These are phyloP conservation scores for Watsonalla binaria DNA, from an alignment of 2,888 invertebrate genomes.

Conservation along the genomic window DNA sequence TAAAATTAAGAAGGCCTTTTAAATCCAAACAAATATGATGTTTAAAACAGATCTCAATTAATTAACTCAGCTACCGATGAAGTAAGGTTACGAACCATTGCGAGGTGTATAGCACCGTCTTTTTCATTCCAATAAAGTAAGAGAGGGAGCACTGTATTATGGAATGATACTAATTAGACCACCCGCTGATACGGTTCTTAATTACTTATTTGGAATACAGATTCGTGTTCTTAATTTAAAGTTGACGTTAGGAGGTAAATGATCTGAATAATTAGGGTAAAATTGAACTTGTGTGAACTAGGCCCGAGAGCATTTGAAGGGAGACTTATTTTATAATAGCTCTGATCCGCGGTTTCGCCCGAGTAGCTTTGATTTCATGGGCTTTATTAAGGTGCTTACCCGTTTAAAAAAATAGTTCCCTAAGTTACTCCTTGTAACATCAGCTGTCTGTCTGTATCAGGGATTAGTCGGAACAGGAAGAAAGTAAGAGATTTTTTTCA, in stretches of 20 bases:
- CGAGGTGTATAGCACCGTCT: constrained; percentile 14
- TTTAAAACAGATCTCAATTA: constrained; percentile 35
- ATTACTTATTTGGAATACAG: constrained; percentile 20
- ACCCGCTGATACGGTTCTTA: constrained; percentile 38
- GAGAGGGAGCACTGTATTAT: constrained; percentile 18
- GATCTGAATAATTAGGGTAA: background rate
- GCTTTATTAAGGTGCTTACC: too few relatives aligned
- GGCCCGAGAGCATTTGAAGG: background rate
- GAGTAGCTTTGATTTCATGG: too few relatives aligned
- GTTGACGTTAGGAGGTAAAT: constrained; percentile 15
- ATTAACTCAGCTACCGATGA: constrained; percentile 28
- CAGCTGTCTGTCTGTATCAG: too few relatives aligned
- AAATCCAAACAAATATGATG: constrained; percentile 33
- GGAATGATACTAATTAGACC: constrained; percentile 45
- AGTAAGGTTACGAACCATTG: constrained; percentile 11
- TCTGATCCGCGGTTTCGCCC: background rate
- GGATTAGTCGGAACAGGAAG: too few relatives aligned
- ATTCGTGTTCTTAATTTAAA: constrained; percentile 15
- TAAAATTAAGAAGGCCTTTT: background rate
- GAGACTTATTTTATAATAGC: background rate
- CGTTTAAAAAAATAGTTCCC: too few relatives aligned
- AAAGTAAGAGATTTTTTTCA: too few relatives aligned
- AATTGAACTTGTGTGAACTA: background rate
- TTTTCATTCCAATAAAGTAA: constrained; percentile 9
- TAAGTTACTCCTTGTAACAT: too few relatives aligned